These are phyloP conservation scores for Lycophotia porphyrea DNA, from an alignment of 2,888 invertebrate species.

Conservation along the genomic window DNA sequence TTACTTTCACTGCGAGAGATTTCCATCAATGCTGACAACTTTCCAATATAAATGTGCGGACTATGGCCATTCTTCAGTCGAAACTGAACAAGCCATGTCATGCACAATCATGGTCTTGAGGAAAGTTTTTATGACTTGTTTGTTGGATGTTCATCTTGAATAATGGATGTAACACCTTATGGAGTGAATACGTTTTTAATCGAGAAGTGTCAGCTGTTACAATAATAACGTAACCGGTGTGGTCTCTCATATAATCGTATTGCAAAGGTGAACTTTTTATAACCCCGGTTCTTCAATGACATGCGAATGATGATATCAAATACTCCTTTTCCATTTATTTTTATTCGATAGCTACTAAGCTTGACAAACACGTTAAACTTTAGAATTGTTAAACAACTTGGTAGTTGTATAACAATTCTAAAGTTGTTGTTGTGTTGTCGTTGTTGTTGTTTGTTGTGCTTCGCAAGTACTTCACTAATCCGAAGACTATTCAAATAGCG, in stretches of 20 bases:
- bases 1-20: constrained; percentile 74
- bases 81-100: constrained; percentile 78
- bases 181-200: constrained; percentile 45
- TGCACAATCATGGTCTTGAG: constrained; percentile 81
- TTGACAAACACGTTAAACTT: too few relatives aligned
- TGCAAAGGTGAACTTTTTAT: constrained; percentile 31
- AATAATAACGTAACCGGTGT: constrained; percentile 33
- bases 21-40: constrained; percentile 85
- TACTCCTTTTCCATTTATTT: constrained; percentile 2
- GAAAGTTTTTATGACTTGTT: constrained; percentile 78
- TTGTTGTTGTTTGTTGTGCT: too few relatives aligned
- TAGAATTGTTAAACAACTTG: too few relatives aligned
- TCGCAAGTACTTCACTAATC: constrained; percentile 14
- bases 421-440: too few relatives aligned
- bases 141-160: constrained; percentile 59
- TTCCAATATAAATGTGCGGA: constrained; percentile 85
- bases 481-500: constrained; percentile 14
- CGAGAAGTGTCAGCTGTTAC: constrained; percentile 55
- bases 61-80: constrained; percentile 76
- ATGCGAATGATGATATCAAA: constrained; percentile 4
- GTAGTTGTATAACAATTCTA: too few relatives aligned
- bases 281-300: constrained; percentile 8
- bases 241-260: constrained; percentile 22
- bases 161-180: constrained; percentile 63
- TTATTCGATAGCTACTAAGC: too few relatives aligned